A percentile compares a stretch with the other conserved stretches of the same genome.
phyloP scores from a whole-genome alignment of 2,797 vertebrate species.

The Mallotus villosus region DNA sequence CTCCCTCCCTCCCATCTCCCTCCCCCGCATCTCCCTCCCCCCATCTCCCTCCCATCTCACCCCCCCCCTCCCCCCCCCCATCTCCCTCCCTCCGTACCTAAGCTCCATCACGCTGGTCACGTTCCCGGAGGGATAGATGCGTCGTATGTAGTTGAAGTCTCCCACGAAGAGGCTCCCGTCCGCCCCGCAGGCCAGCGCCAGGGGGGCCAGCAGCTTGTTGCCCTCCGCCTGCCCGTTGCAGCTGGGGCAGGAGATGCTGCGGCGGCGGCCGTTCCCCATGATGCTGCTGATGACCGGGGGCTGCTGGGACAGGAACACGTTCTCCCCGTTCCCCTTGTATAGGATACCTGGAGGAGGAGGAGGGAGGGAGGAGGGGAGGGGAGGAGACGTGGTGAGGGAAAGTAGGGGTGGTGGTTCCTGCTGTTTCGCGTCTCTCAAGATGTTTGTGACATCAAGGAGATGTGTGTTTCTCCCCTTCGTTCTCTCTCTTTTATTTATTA shows the following conservation, averaged over 20 bases:
- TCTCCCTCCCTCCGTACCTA: slow-evolving; percentile 73
- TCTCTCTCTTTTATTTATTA: not conserved
- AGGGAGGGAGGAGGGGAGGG: slow-evolving; percentile 11
- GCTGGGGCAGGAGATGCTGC: slow-evolving; percentile 96
- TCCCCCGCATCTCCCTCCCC: no score
- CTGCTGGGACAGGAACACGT: slow-evolving; percentile 94
- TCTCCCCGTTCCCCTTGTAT: slow-evolving; percentile 97
- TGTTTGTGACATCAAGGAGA: not conserved
- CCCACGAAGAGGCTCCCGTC: slow-evolving; percentile 97
- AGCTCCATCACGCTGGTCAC: slow-evolving; percentile 97
- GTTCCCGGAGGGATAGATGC: slow-evolving; percentile 96
- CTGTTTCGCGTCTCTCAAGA: not conserved
- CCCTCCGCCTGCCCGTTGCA: slow-evolving; percentile 97
- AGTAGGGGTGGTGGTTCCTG: not conserved
- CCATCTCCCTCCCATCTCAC: no score
- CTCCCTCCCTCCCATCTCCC: not conserved
- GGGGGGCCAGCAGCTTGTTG: slow-evolving; percentile 95
- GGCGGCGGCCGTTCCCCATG: slow-evolving; percentile 94
- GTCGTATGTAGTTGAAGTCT: slow-evolving; percentile 97
- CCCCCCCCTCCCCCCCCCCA: not conserved
- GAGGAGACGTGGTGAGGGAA: not conserved
- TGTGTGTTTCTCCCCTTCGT: no score
- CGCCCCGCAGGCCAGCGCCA: slow-evolving; percentile 90
- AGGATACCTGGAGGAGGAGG: slow-evolving; percentile 82
- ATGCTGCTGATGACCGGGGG: slow-evolving; percentile 93